phyloP scores from a whole-genome alignment of 2,888 invertebrate genomes.

The Sinohyriopsis cumingii region DNA sequence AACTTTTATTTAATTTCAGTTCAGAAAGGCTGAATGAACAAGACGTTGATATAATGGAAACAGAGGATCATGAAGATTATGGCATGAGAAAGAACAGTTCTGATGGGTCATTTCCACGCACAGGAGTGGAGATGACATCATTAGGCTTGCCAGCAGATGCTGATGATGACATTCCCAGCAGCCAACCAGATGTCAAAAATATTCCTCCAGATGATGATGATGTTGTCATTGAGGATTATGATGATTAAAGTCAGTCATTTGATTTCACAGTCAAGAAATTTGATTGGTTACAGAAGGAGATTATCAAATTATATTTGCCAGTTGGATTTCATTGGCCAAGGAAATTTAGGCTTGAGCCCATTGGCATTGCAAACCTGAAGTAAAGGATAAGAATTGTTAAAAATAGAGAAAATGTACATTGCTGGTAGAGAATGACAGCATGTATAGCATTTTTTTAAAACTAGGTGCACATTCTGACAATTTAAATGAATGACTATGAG shows the following conservation, averaged over 20 bases:
- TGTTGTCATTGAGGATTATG: slow-evolving; percentile 59
- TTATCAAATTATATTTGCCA: too few species aligned
- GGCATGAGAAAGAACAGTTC: background rate
- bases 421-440: too few species aligned
- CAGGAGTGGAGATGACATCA: background rate
- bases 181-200: slow-evolving; percentile 53
- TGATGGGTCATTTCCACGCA: background rate
- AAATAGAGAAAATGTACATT: too few species aligned
- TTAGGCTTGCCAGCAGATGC: slow-evolving; percentile 22
- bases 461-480: too few species aligned
- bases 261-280: slow-evolving; percentile 1
- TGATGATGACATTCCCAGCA: slow-evolving; percentile 45
- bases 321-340: too few species aligned
- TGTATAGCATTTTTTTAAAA: too few species aligned
- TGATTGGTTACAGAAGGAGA: background rate
- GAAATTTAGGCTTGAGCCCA: too few species aligned
- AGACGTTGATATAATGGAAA: slow-evolving; percentile 41
- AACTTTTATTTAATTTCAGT: slow-evolving; percentile 28
- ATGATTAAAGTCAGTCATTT: slow-evolving; percentile 31
- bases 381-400: too few species aligned
- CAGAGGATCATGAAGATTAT: slow-evolving; percentile 3
- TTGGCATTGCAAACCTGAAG: too few species aligned
- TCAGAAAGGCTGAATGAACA: slow-evolving; percentile 57
- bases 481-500: too few species aligned
- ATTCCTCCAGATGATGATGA: slow-evolving; percentile 46